These are phyloP conservation scores for Ditylenchus weischeri DNA, from an alignment of 2,888 invertebrate genomes.

Conservation along the genomic window DNA sequence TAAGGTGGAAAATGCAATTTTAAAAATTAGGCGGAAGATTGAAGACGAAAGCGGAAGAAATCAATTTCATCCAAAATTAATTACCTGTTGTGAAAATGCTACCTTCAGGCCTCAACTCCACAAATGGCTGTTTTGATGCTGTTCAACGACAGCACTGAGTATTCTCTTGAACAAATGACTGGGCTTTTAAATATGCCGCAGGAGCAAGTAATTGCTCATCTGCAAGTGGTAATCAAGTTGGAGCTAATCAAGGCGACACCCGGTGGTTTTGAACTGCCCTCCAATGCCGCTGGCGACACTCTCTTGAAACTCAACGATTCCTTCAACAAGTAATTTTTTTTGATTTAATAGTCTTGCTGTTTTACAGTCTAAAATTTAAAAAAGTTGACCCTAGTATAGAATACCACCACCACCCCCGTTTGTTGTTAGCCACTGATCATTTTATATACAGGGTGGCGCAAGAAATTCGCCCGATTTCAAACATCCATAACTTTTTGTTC, in stretches of 20 bases:
- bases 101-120: slow-evolving; percentile 76
- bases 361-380: too few species aligned
- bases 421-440: too few species aligned
- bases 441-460: too few species aligned
- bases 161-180: slow-evolving; percentile 25
- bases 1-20: too few species aligned
- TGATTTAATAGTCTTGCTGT: neutral
- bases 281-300: slow-evolving; percentile 5
- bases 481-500: too few species aligned
- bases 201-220: slow-evolving; percentile 67
- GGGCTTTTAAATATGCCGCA: slow-evolving; percentile 23
- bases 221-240: slow-evolving; percentile 71
- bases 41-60: too few species aligned
- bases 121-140: slow-evolving; percentile 98
- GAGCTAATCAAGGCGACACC: slow-evolving; percentile 22
- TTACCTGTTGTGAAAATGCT: neutral
- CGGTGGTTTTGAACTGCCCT: slow-evolving; percentile 9
- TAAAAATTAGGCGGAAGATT: too few species aligned
- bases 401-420: too few species aligned
- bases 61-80: neutral
- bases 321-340: slow-evolving; percentile 11
- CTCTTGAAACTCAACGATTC: slow-evolving; percentile 7
- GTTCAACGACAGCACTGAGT: slow-evolving; percentile 76
- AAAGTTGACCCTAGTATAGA: too few species aligned
- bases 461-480: too few species aligned